A percentile compares a stretch with the other conserved stretches of the same genome.
Conservation (phyloP, 2,113 vertebrate species). For the Sinosuthora webbiana region DNA sequence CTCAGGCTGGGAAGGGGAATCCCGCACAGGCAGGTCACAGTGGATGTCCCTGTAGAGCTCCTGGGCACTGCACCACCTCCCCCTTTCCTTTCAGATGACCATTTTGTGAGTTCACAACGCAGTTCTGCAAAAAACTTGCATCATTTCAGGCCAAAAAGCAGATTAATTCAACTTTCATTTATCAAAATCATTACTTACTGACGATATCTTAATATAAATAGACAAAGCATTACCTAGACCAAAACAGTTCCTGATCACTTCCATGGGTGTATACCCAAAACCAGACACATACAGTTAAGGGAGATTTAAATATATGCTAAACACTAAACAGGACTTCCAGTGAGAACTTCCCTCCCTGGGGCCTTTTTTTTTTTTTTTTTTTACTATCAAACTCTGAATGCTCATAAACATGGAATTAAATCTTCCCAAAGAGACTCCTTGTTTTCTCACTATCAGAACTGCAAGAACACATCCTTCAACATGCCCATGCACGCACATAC, state of each 20-base stretch:
- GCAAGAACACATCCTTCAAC: neutral
- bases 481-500: neutral
- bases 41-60: neutral
- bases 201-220: fast-evolving
- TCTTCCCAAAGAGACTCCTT: neutral
- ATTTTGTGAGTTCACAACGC: neutral
- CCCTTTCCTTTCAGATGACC: neutral
- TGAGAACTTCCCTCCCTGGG: neutral
- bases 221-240: neutral
- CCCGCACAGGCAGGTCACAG: neutral
- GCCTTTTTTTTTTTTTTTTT: neutral
- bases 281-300: neutral
- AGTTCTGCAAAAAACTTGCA: neutral
- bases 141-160: neutral
- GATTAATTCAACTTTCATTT: neutral
- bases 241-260: neutral
- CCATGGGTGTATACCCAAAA: neutral
- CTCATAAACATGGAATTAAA: neutral
- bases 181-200: neutral
- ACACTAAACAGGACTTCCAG: neutral
- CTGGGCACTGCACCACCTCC: fast-evolving
- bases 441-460: neutral
- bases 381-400: neutral
- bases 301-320: neutral
- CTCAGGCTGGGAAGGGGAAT: neutral